Evolutionary conservation across 2,888 invertebrate genomes (phyloP).

Genomic region (Meteorus cinctellus): DNA sequence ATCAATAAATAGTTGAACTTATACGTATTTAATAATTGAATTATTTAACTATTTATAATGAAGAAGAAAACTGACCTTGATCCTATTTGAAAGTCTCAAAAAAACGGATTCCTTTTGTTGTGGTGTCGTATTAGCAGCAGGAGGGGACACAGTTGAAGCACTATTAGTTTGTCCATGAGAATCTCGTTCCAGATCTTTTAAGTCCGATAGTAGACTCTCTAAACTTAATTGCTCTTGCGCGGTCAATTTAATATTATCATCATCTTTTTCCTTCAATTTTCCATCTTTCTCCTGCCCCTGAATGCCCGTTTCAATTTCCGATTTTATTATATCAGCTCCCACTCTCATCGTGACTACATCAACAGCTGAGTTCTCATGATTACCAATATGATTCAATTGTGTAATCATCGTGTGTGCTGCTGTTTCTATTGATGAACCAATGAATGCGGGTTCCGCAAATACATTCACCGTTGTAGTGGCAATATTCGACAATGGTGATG

Average conservation of each 20-base stretch:
- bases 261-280: constrained; percentile 39
- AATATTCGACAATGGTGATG: constrained; percentile 51
- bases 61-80: constrained; percentile 80
- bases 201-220: constrained; percentile 69
- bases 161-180: constrained; percentile 65
- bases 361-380: not conserved
- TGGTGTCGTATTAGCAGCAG: constrained; percentile 64
- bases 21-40: not conserved
- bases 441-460: constrained; percentile 52
- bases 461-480: constrained; percentile 51
- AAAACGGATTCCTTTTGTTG: constrained; percentile 95
- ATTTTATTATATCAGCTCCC: not conserved
- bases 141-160: constrained; percentile 65
- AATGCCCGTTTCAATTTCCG: constrained; percentile 30
- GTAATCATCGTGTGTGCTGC: constrained; percentile 45
- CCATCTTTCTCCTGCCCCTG: constrained; percentile 44
- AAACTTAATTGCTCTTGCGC: constrained; percentile 66
- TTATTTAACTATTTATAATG: not conserved
- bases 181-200: constrained; percentile 69
- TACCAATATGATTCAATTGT: constrained; percentile 11
- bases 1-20: not conserved
- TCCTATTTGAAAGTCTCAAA: constrained; percentile 93
- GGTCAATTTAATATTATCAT: constrained; percentile 60
- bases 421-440: constrained; percentile 52
- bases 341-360: not conserved